Percentiles rank a stretch among this genome's conserved stretches.
Evolutionary conservation across 2,888 invertebrate species (phyloP).

Genomic region (Drosophila subquinaria): DNA sequence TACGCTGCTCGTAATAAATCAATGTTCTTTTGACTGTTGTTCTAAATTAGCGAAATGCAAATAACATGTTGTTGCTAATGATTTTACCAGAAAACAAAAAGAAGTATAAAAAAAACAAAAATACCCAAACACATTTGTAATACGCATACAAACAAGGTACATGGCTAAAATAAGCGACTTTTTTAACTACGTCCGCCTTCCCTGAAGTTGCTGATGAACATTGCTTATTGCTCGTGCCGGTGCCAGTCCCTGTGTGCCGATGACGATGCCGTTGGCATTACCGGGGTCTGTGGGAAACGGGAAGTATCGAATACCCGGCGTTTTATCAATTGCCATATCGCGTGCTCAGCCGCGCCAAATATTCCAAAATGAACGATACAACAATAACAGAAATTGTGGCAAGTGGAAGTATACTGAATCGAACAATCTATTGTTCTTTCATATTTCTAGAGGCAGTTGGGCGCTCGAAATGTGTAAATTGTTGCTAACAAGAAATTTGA

Average conservation of each 20-base stretch:
- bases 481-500: constrained; percentile 77
- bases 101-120: constrained; percentile 10
- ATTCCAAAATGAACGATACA: constrained; percentile 50
- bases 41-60: constrained; percentile 68
- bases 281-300: constrained; percentile 35
- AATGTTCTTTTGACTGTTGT: constrained; percentile 48
- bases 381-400: constrained; percentile 52
- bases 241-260: constrained; percentile 2
- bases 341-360: constrained; percentile 64
- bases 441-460: constrained; percentile 32
- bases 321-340: constrained; percentile 81
- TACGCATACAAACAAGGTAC: constrained; percentile 39
- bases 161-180: constrained; percentile 38
- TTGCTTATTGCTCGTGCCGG: constrained; percentile 38
- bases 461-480: constrained; percentile 66
- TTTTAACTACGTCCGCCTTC: constrained; percentile 23
- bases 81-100: constrained; percentile 45
- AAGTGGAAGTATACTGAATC: constrained; percentile 44
- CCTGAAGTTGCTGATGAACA: constrained; percentile 20
- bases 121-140: constrained; percentile 23
- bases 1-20: constrained; percentile 58
- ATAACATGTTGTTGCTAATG: constrained; percentile 74
- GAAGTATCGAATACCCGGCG: constrained; percentile 76
- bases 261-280: background rate
- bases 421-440: constrained; percentile 61